These are phyloP conservation scores for Hydractinia echinata DNA, from an alignment of 30 jellyfish, hydroid and myxozoan genomes.

Conservation along the genomic window DNA sequence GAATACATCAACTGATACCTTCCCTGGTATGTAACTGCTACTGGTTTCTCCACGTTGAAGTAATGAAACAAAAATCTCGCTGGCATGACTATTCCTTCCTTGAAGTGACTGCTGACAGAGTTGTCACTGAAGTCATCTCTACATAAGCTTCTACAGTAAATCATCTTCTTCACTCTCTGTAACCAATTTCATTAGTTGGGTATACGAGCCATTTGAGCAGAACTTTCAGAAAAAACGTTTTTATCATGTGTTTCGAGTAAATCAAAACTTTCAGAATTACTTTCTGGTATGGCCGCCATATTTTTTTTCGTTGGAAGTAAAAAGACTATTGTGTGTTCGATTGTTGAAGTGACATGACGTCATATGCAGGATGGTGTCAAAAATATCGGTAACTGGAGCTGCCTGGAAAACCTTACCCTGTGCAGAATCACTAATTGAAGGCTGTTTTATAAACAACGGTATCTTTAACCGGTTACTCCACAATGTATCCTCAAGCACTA, in stretches of 20 bases:
- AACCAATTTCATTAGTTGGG: neutral
- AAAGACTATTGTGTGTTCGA: no score
- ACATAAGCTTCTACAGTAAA: neutral
- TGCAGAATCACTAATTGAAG: neutral
- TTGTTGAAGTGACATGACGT: neutral
- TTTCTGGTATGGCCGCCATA: no score
- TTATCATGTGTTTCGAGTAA: neutral
- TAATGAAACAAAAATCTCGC: conserved; percentile 20
- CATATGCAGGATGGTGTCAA: conserved; percentile 11
- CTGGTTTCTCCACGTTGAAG: conserved; percentile 33
- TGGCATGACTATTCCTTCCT: neutral
- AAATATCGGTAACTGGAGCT: conserved; percentile 24
- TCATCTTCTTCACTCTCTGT: neutral
- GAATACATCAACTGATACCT: conserved; percentile 19
- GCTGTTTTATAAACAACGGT: conserved; percentile 14
- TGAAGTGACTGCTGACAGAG: no score
- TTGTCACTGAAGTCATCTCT: neutral
- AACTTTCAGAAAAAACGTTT: neutral
- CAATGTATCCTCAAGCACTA: neutral
- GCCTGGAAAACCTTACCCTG: neutral
- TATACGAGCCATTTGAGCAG: neutral
- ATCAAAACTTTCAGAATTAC: neutral
- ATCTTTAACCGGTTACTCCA: conserved; percentile 22
- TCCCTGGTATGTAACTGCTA: conserved; percentile 20
- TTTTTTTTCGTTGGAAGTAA: no score